A percentile compares a stretch with the other conserved stretches of the same genome.
These are phyloP conservation scores for Mayetiola destructor DNA, from an alignment of 2,888 invertebrate species.

Conservation along the genomic window DNA sequence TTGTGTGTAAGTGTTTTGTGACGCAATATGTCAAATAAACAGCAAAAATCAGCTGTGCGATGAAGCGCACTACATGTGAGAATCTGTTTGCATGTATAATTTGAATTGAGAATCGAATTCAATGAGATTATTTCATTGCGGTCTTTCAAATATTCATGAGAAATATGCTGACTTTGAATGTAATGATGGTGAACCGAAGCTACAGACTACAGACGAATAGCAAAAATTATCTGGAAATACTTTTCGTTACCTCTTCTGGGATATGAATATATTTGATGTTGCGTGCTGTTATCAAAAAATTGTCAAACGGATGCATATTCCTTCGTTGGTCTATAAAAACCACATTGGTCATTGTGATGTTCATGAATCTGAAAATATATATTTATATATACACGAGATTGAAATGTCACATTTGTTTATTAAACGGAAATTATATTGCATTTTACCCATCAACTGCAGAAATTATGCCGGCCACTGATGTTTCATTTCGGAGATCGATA, in stretches of 20 bases:
- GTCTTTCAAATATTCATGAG: too few species aligned
- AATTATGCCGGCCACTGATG: slow-evolving; percentile 30
- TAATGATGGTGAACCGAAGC: too few species aligned
- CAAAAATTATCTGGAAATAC: too few species aligned
- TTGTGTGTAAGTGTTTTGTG: background rate
- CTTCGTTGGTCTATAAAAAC: slow-evolving; percentile 32
- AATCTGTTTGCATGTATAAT: too few species aligned
- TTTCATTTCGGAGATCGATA: slow-evolving; percentile 31
- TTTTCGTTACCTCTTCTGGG: slow-evolving; percentile 22
- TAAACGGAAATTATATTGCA: background rate
- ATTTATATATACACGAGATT: background rate
- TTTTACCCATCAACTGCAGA: slow-evolving; percentile 25
- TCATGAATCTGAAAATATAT: slow-evolving; percentile 26
- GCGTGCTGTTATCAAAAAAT: slow-evolving; percentile 29
- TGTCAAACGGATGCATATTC: slow-evolving; percentile 27
- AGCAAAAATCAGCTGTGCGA: background rate
- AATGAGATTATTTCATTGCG: too few species aligned
- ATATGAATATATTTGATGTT: slow-evolving; percentile 30
- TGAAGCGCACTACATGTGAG: background rate
- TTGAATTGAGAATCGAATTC: too few species aligned
- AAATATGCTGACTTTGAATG: too few species aligned
- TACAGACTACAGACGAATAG: too few species aligned
- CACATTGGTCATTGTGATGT: slow-evolving; percentile 26
- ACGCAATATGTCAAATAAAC: slow-evolving; percentile 6
- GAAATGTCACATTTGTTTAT: background rate